phyloP scores from a whole-genome alignment of 2,113 vertebrate genomes.

The Calyptommatus sinebrachiatus region DNA sequence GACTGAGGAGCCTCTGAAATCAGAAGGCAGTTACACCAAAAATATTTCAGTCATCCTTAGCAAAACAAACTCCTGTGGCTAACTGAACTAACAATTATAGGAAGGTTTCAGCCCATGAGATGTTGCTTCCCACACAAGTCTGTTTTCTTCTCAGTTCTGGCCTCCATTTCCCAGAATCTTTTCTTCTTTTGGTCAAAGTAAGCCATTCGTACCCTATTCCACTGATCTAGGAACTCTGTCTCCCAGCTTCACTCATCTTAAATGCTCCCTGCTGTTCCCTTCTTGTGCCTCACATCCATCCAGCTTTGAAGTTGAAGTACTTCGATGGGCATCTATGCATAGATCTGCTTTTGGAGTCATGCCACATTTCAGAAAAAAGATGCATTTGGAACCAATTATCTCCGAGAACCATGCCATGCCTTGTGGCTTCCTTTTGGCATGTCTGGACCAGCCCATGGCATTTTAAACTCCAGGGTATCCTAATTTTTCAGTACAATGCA shows the following conservation, averaged over 20 bases:
- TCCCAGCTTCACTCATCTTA: neutral
- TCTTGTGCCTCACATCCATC: neutral
- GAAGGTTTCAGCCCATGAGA: slow-evolving; percentile 6
- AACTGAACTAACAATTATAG: slow-evolving; percentile 28
- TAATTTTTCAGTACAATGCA: neutral
- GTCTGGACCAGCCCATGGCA: neutral
- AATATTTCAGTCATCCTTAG: slow-evolving; percentile 25
- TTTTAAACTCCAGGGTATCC: neutral
- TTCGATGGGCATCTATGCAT: slow-evolving; percentile 10
- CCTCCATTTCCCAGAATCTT: neutral
- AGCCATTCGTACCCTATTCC: neutral
- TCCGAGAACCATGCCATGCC: slow-evolving; percentile 3
- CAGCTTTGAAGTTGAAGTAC: slow-evolving; percentile 23
- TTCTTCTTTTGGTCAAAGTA: neutral
- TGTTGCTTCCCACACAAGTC: neutral
- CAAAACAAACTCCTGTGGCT: slow-evolving; percentile 27
- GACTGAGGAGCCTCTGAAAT: neutral
- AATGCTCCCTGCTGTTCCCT: neutral
- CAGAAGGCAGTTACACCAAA: slow-evolving; percentile 6
- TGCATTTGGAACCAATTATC: slow-evolving; percentile 33
- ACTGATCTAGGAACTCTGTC: neutral
- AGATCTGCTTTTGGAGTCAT: slow-evolving; percentile 15
- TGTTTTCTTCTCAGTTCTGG: neutral
- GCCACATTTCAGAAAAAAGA: slow-evolving; percentile 24
- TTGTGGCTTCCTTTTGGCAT: slow-evolving; percentile 17